A percentile compares a stretch with the other conserved stretches of the same genome.
These are phyloP conservation scores for Mungos mungo DNA, from an alignment of 2,113 vertebrate genomes.

Conservation along the genomic window DNA sequence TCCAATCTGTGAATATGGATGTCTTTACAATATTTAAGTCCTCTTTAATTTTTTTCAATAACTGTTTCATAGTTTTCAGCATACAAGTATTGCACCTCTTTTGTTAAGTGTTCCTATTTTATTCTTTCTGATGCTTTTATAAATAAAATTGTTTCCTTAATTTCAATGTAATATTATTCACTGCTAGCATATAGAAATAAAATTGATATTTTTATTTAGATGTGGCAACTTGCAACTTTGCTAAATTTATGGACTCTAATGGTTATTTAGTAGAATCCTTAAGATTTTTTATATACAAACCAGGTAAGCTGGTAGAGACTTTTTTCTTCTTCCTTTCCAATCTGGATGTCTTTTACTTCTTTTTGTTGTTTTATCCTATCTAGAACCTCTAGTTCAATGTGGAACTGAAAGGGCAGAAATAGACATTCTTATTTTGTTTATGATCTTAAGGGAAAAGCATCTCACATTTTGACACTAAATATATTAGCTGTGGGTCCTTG, in stretches of 20 bases:
- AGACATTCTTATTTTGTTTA: background rate
- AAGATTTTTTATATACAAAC: background rate
- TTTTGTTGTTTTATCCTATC: background rate
- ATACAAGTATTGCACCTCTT: background rate
- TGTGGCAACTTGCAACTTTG: background rate
- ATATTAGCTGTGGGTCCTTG: background rate
- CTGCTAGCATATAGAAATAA: background rate
- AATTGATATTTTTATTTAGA: background rate
- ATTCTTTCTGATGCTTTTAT: background rate
- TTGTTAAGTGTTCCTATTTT: background rate
- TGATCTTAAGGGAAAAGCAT: background rate
- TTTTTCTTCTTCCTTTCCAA: background rate
- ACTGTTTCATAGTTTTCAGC: background rate
- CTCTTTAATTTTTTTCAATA: background rate
- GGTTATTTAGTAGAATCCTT: background rate
- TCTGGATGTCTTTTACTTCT: background rate
- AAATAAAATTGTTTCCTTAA: background rate
- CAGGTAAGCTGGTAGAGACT: background rate
- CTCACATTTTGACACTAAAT: background rate
- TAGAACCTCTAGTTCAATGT: background rate
- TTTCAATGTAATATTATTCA: background rate
- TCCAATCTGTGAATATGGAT: background rate
- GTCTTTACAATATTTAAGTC: background rate
- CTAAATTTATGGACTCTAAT: background rate
- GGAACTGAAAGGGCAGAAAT: background rate